These are phyloP conservation scores for Leptatherina wallacei DNA, from an alignment of 2,797 vertebrate genomes.

Conservation along the genomic window DNA sequence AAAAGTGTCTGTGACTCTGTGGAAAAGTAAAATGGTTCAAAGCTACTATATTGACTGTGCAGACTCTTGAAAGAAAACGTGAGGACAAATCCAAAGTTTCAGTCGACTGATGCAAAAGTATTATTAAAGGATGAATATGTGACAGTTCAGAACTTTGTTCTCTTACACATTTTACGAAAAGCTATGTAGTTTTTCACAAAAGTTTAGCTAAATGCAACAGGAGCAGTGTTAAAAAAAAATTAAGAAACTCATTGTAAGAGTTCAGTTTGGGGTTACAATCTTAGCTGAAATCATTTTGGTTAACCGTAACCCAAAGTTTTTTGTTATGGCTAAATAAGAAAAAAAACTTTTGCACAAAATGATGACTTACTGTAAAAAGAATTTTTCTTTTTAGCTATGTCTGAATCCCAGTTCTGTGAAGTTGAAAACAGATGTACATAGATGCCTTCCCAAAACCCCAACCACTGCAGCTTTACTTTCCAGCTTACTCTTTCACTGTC, in stretches of 20 bases:
- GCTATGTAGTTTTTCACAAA: background rate
- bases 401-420: constrained; percentile 45
- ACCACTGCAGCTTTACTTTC: constrained; percentile 39
- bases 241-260: constrained; percentile 2
- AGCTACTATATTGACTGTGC: background rate
- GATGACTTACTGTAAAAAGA: constrained; percentile 39
- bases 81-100: background rate
- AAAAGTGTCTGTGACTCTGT: background rate
- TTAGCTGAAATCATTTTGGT: constrained; percentile 38
- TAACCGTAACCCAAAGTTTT: constrained; percentile 40
- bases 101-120: background rate
- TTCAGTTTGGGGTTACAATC: constrained; percentile 22
- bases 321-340: constrained; percentile 39
- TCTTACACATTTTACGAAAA: background rate
- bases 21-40: background rate
- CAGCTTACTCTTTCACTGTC: constrained; percentile 37
- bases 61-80: background rate
- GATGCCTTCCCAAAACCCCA: constrained; percentile 37
- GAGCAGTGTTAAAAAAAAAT: background rate
- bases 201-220: background rate
- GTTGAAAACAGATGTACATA: constrained; percentile 67
- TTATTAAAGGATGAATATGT: background rate
- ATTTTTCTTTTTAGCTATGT: constrained; percentile 42
- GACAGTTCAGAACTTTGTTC: background rate
- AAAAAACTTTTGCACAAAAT: constrained; percentile 33